Conservation (phyloP, 2,797 vertebrate genomes). For the Xenentodon cancila region DNA sequence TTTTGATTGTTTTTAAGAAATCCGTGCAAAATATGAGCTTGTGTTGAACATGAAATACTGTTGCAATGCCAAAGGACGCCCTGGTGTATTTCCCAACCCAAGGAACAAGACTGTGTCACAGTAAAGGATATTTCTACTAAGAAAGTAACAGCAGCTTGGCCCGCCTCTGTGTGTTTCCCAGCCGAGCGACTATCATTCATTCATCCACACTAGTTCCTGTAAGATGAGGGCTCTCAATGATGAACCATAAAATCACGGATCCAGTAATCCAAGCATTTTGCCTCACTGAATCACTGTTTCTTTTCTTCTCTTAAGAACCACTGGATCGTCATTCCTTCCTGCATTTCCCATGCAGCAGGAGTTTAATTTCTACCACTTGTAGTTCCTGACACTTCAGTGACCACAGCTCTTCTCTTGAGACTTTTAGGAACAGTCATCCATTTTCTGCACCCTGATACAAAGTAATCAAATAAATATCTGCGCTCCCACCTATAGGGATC, state of each 20-base stretch:
- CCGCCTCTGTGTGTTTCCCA: background rate
- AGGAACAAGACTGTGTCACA: background rate
- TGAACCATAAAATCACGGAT: background rate
- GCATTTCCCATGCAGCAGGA: background rate
- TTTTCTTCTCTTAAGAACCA: background rate
- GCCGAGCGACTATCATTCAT: background rate
- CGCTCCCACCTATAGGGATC: too few relatives aligned
- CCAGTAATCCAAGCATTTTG: background rate
- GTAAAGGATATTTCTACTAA: background rate
- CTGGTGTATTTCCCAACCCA: background rate
- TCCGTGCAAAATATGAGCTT: background rate
- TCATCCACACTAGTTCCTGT: background rate
- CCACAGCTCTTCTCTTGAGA: too few relatives aligned
- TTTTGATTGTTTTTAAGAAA: slow-evolving; percentile 1
- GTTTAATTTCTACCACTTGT: background rate
- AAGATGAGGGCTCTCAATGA: background rate
- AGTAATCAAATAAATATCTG: too few relatives aligned
- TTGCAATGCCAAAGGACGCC: background rate
- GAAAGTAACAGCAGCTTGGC: background rate
- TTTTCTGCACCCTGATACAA: too few relatives aligned
- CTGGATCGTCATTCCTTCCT: too few relatives aligned
- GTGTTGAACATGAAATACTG: background rate
- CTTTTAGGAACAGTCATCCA: too few relatives aligned
- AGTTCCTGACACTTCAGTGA: too few relatives aligned
- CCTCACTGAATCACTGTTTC: background rate